phyloP scores from a whole-genome alignment of 2,888 invertebrate species.

The Acronicta aceris region DNA sequence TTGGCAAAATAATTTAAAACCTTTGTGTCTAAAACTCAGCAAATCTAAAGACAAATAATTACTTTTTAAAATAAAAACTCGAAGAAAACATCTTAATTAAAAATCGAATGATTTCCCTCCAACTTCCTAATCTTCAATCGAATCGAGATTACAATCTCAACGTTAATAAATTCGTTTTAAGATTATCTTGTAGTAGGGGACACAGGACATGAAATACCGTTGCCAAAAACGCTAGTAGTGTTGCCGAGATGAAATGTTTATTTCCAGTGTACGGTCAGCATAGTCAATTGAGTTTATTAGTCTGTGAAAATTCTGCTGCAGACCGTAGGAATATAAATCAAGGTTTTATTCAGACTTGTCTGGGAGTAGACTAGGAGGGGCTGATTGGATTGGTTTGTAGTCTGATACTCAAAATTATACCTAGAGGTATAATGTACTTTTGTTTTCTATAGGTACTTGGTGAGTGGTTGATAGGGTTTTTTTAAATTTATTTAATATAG shows the following conservation, averaged over 20 bases:
- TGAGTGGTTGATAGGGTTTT: too few relatives aligned
- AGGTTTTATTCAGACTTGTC: conserved; percentile 28
- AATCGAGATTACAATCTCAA: conserved; percentile 27
- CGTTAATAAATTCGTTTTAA: conserved; percentile 30
- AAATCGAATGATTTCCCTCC: conserved; percentile 37
- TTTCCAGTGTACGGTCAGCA: conserved; percentile 42
- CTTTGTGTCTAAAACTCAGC: too few relatives aligned
- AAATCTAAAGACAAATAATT: not conserved
- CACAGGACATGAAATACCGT: conserved; percentile 43
- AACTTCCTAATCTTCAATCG: conserved; percentile 13
- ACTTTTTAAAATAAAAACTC: too few relatives aligned
- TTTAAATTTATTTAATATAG: too few relatives aligned
- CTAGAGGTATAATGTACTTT: too few relatives aligned
- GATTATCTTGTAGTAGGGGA: conserved; percentile 42
- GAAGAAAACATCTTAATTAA: conserved; percentile 10
- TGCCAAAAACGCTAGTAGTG: conserved; percentile 50
- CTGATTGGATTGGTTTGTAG: conserved; percentile 35
- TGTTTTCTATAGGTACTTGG: too few relatives aligned
- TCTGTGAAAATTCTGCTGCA: conserved; percentile 32
- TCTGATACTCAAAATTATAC: not conserved
- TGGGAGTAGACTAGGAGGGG: not conserved
- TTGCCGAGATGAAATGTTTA: conserved; percentile 53
- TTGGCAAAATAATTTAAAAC: too few relatives aligned
- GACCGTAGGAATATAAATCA: conserved; percentile 27
- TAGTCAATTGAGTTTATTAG: conserved; percentile 27